Evolutionary conservation across 2,797 vertebrate species (phyloP), one percentile per base, ranked within the genome.

Genomic region (Bradypus variegatus): DNA sequence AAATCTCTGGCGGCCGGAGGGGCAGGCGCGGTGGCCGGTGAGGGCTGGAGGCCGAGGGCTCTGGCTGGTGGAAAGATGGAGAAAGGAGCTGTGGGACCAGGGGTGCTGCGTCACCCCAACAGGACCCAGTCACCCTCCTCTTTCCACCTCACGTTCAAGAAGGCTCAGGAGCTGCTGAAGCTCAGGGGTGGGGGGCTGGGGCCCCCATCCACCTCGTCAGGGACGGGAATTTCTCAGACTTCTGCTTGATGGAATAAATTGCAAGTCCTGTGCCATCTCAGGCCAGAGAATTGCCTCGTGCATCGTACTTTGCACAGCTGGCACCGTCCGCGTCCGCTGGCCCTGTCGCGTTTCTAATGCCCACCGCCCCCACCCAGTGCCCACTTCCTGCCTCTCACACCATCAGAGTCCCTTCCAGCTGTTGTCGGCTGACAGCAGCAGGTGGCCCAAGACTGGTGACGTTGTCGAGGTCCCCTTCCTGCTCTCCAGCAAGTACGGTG

Each of bases 401-500:
- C 72, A 69, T 80, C 45, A 97, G 96, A 95, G 78, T 50, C 93
- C 94, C 29, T 95, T 95, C 91, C 86, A 38, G 77, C 36, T 95
- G 18, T 88, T 95, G 15, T 95, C 96, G 0, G 83, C 91, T 14
- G 72, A 84, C 75, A 95, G 77, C 77, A 90, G 84, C 53, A 97
- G 93, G 50, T 97, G 97, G 97, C 95, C 96, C 3, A 96, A 95
- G 93, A 94, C 80, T 0, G 55, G 55, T 0, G 94, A 86, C 0
- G 11, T 89, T 0, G 96, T 96, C 48, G 94, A 94, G 70, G 92
- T 97, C 19, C 97, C 97, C 36, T 96, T 96, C 45, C 67, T 95
- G 12, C 75, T 97, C 50, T 97, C 97, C 55, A 73, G 86, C 29
- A 92, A 90, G 53, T 97, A 97, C 0, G 93, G 97, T 97, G 78